Evolutionary conservation across 92 coral and sea anemone genomes (phyloP), one percentile per base, ranked within the genome.

Genomic region (Parazoanthus atlanticus): DNA sequence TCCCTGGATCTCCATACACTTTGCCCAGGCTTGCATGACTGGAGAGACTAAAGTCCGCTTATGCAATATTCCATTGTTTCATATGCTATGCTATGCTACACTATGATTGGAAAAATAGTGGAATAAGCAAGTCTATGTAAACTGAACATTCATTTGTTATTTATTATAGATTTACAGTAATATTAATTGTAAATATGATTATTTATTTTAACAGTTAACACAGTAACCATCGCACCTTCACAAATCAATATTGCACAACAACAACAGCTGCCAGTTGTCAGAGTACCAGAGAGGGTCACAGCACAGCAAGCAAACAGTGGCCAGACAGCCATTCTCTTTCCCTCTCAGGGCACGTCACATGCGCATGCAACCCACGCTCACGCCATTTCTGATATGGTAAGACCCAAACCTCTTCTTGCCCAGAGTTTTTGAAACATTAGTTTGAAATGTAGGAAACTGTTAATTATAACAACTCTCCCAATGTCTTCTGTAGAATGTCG

Each of bases 301-400:
- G 92, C 88, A 12, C 94, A 92, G 54, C 96, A 90, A 65, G 92
- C 94, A 9, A 91, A 94, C 19, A 85, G 92, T 66, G 96, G 98
- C 25, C 98, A 95, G 88, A 95, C 98, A 2, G 93, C 98, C 25
- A 95, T 95, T 26, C 83, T 95, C 34, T 93, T 91, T 64, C 98
- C 98, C 1, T 87, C 93, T 49, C 86, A 94, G 47, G 96, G 84
- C 21, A 88, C 90, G 31, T 77, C 89, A 36, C 94, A 71, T 67
- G 76, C 94, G 46, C 94, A 91, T 58, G 89, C 94, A 69, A 85
- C 94, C 52, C 94, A 92, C 64, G 92, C 93, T 13, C 98, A 95
- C 80, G 98, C 96, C 23, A 58, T 95, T 64, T 90, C 93, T 23
- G 94, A 95, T 77, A 95, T 95, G 98, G 98, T 95, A 46, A 85